phyloP scores from a whole-genome alignment of 1,140 invertebrate species.

The Galleria mellonella region DNA sequence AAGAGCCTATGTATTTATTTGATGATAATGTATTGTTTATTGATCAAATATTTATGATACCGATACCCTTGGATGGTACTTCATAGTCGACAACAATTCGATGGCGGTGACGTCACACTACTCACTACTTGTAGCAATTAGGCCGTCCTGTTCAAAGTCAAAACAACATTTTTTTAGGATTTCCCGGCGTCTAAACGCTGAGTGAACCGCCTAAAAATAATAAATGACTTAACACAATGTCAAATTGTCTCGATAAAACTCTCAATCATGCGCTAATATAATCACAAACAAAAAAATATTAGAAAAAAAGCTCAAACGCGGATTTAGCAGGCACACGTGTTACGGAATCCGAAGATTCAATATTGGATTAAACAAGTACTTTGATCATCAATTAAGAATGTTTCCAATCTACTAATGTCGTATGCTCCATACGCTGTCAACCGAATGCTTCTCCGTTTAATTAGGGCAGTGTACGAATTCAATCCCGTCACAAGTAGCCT shows the following conservation, averaged over 20 bases:
- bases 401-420: too few relatives aligned
- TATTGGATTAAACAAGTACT: slow-evolving; percentile 37
- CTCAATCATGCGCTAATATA: slow-evolving; percentile 65
- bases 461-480: too few relatives aligned
- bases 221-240: slow-evolving; percentile 56
- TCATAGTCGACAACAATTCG: too few relatives aligned
- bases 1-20: too few relatives aligned
- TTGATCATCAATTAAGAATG: too few relatives aligned
- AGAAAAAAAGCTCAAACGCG: slow-evolving; percentile 56
- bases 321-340: slow-evolving; percentile 57
- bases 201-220: slow-evolving; percentile 53
- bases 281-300: slow-evolving; percentile 53
- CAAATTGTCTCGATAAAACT: slow-evolving; percentile 61
- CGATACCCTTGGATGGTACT: too few relatives aligned
- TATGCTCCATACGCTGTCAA: too few relatives aligned
- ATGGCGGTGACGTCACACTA: slow-evolving; percentile 5
- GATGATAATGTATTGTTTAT: too few relatives aligned
- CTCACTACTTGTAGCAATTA: slow-evolving; percentile 31
- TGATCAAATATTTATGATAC: too few relatives aligned
- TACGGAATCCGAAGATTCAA: slow-evolving; percentile 49
- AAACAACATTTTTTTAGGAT: slow-evolving; percentile 31
- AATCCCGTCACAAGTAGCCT: too few relatives aligned
- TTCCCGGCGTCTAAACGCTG: slow-evolving; percentile 24
- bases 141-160: slow-evolving; percentile 16
- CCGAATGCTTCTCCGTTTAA: too few relatives aligned